phyloP scores from a whole-genome alignment of 30 jellyfish, hydroid and myxozoan species.

The Mastigias papua region DNA sequence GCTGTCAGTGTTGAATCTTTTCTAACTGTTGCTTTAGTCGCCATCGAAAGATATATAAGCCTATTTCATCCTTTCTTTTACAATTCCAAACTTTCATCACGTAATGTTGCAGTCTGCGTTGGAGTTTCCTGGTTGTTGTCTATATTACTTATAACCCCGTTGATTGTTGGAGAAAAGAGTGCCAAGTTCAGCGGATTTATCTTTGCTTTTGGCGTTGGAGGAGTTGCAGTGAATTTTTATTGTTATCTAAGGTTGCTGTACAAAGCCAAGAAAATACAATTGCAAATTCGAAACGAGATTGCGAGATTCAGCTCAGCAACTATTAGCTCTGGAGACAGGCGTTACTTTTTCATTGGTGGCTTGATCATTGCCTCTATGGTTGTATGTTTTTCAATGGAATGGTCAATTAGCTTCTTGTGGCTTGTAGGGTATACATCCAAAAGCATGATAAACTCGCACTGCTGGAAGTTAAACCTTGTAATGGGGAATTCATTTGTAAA shows the following conservation, averaged over 20 bases:
- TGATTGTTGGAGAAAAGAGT: not conserved
- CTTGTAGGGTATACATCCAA: not conserved
- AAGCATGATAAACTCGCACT: not conserved
- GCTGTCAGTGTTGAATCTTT: constrained; percentile 12
- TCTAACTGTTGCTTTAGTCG: constrained; percentile 15
- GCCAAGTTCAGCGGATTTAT: not conserved
- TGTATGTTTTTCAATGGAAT: not conserved
- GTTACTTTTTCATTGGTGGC: constrained; percentile 5
- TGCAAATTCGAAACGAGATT: not conserved
- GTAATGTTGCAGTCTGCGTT: not conserved
- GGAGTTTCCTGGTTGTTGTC: not conserved
- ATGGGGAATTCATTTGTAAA: constrained; percentile 5
- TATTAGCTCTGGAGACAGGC: not conserved
- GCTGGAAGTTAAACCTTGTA: constrained; percentile 10
- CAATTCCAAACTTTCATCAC: not conserved
- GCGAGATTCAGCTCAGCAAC: not conserved
- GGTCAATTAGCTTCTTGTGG: not conserved
- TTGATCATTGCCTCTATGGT: constrained; percentile 8
- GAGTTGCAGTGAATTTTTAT: not conserved
- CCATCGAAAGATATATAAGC: constrained; percentile 24
- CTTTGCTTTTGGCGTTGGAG: not conserved
- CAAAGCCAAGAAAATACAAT: not conserved
- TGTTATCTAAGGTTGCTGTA: constrained; percentile 2
- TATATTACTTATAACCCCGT: not conserved
- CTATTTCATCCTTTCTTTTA: constrained; percentile 21